Base-by-base conservation (phyloP, 2,797 vertebrate species). In the Cirrhinus mrigala region DNA sequence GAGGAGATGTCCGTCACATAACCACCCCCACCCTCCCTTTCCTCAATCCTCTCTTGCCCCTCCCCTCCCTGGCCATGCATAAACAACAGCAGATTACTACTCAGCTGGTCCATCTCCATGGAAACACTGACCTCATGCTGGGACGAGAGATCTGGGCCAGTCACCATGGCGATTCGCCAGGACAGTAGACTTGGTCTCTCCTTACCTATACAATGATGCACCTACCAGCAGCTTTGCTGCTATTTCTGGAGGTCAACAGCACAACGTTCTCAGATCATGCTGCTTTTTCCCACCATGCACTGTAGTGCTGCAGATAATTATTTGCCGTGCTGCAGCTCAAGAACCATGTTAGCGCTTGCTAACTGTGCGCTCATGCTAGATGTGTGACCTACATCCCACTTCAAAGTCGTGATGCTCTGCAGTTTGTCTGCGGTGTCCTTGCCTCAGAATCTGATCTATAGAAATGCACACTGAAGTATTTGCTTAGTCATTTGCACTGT, bases 81-180 rank as follows among this genome's bases (percentile, higher is more conserved):
- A 92, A 94, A 94, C 92, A 92, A 92, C 90, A 92, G 91, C 90
- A 89, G 93, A 94, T 94, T 94, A 94, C 89, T 73, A 80, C 86
- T 94, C 91, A 93, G 92, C 91, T 92, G 94, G 90, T 93, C 86
- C 62, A 58, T 95, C 87, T 84, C 92, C 91, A 94, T 95, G 93
- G 94, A 92, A 94, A 95, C 92, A 90, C 91, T 95, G 94, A 95
- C 93, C 92, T 94, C 94, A 94, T 90, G 91, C 91, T 86, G 87
- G 91, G 93, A 93, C 89, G 90, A 89, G 91, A 90, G 91, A 92
- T 91, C 89, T 83, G 87, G 90, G 83, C 90, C 81, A 81, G 96
- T 97, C 95, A 92, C 95, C 91, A 91, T 92, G 94, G 94, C 93
- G 91, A 96, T 94, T 82, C 76, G 87, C 85, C 78, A 90, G 94